A percentile compares a stretch with the other conserved stretches of the same genome.
Evolutionary conservation across 2,888 invertebrate genomes (phyloP).

Genomic region (Nipponacmea schrenckii): DNA sequence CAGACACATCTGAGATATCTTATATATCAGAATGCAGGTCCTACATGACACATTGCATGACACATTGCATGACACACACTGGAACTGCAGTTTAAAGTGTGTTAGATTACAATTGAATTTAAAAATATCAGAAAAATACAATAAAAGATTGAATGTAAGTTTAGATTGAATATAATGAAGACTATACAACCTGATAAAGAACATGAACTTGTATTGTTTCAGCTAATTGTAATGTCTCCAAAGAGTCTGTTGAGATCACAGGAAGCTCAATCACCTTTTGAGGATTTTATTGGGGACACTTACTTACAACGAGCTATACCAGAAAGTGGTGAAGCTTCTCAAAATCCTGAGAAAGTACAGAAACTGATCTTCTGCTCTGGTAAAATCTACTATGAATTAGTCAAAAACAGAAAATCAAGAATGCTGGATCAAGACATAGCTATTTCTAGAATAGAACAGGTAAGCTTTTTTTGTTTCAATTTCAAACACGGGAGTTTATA

Average conservation of each 20-base stretch:
- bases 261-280: slow-evolving; percentile 92
- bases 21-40: too few relatives aligned
- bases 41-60: too few relatives aligned
- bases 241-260: slow-evolving; percentile 96
- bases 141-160: too few relatives aligned
- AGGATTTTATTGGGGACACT: slow-evolving; percentile 79
- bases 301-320: slow-evolving; percentile 78
- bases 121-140: too few relatives aligned
- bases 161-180: too few relatives aligned
- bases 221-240: slow-evolving; percentile 93
- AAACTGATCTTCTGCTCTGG: slow-evolving; percentile 92
- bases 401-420: slow-evolving; percentile 80
- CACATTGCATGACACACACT: too few relatives aligned
- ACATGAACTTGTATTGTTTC: slow-evolving; percentile 19
- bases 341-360: slow-evolving; percentile 79
- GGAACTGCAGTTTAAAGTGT: too few relatives aligned
- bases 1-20: too few relatives aligned
- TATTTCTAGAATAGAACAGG: slow-evolving; percentile 88
- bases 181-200: too few relatives aligned
- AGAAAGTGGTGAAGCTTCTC: slow-evolving; percentile 77
- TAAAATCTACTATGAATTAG: slow-evolving; percentile 87
- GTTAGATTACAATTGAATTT: too few relatives aligned
- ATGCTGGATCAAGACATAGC: slow-evolving; percentile 82
- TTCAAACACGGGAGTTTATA: too few relatives aligned
- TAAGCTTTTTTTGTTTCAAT: slow-evolving; percentile 56